Evolutionary conservation across 2,113 vertebrate genomes (phyloP).

Genomic region (Regulus satrapa): DNA sequence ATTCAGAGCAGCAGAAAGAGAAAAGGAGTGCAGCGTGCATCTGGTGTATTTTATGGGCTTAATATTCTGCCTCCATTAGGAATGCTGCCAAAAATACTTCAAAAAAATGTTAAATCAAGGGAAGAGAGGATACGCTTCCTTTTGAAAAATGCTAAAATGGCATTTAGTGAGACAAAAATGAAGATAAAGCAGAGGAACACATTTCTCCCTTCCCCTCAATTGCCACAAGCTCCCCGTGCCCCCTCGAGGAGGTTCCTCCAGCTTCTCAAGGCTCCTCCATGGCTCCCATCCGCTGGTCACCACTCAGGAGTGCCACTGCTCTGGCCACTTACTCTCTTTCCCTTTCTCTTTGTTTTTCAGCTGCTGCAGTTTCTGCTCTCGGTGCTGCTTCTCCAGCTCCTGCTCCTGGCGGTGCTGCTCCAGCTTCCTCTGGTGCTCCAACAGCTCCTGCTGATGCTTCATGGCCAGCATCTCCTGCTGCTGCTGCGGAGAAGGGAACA

Average conservation of each 20-base stretch:
- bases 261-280: neutral
- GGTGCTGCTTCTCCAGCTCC: constrained; percentile 93
- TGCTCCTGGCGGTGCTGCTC: constrained; percentile 93
- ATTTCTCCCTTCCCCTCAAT: neutral
- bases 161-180: neutral
- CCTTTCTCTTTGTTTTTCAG: constrained; percentile 97
- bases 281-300: neutral
- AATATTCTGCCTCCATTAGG: constrained; percentile 17
- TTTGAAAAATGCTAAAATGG: neutral
- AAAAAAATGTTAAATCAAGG: constrained; percentile 29
- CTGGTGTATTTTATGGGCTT: neutral
- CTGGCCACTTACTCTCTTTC: constrained; percentile 88
- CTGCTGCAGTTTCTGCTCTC: constrained; percentile 92
- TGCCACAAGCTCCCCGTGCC: neutral
- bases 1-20: neutral
- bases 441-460: constrained; percentile 95
- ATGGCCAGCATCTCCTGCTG: constrained; percentile 95
- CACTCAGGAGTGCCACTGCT: neutral
- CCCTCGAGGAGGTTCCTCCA: neutral
- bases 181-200: neutral
- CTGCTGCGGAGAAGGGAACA: constrained; percentile 73
- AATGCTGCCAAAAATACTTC: constrained; percentile 23
- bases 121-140: neutral
- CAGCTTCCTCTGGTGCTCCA: constrained; percentile 95
- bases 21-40: neutral